These are phyloP conservation scores for Theropithecus gelada DNA, from an alignment of 2,113 vertebrate genomes.

Conservation along the genomic window DNA sequence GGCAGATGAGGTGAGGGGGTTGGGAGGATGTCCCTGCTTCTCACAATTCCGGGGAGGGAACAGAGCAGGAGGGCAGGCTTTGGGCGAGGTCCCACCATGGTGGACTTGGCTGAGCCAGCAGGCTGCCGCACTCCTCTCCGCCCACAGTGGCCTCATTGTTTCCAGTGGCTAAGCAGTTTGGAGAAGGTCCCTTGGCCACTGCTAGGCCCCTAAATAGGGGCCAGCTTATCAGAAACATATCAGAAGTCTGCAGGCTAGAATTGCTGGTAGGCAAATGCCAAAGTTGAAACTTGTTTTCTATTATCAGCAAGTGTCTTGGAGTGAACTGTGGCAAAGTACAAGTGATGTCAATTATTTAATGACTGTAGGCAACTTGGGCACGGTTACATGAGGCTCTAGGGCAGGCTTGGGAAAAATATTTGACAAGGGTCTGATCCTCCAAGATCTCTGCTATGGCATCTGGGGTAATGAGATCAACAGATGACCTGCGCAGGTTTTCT, in stretches of 20 bases:
- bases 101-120: constrained; percentile 69
- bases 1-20: not conserved
- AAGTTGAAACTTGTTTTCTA: not conserved
- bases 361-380: not conserved
- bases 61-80: not conserved
- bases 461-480: not conserved
- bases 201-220: constrained; percentile 57
- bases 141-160: constrained; percentile 85
- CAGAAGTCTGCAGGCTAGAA: not conserved
- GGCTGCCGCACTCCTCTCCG: constrained; percentile 78
- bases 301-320: not conserved
- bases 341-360: not conserved
- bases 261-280: not conserved
- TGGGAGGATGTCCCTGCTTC: not conserved
- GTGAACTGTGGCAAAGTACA: not conserved
- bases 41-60: constrained; percentile 72
- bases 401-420: not conserved
- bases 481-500: not conserved
- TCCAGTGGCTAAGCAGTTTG: constrained; percentile 78
- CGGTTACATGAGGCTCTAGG: not conserved
- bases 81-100: constrained; percentile 55
- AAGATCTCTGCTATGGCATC: not conserved
- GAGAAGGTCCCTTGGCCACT: constrained; percentile 78
- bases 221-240: not conserved
- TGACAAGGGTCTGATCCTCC: not conserved